Percentiles rank a stretch among this genome's conserved stretches.
Conservation (phyloP, 2,797 vertebrate species). For the Schizopygopsis malacanthus region DNA sequence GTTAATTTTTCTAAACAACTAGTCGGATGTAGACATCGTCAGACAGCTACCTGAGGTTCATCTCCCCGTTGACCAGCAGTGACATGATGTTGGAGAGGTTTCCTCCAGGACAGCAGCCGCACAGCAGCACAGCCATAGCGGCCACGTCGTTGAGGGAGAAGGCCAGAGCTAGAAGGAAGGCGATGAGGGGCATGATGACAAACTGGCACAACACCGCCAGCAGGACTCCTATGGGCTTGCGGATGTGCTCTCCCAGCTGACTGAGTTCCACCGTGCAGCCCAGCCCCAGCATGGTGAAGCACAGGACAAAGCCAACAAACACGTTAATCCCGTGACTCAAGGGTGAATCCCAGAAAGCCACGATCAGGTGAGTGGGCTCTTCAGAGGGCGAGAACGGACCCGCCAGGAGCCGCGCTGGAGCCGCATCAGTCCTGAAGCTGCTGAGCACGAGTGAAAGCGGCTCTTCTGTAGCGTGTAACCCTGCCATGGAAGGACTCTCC, state of each 20-base stretch:
- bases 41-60: slow-evolving; percentile 92
- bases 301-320: slow-evolving; percentile 89
- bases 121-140: slow-evolving; percentile 94
- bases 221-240: slow-evolving; percentile 87
- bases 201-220: slow-evolving; percentile 94
- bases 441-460: slow-evolving; percentile 57
- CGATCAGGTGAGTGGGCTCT: slow-evolving; percentile 68
- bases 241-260: slow-evolving; percentile 89
- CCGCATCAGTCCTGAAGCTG: slow-evolving; percentile 59
- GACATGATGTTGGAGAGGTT: slow-evolving; percentile 96
- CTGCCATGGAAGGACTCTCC: slow-evolving; percentile 40
- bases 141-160: slow-evolving; percentile 92
- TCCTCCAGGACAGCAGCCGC: slow-evolving; percentile 96
- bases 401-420: slow-evolving; percentile 58
- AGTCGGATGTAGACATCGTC: neutral
- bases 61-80: slow-evolving; percentile 93
- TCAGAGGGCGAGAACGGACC: slow-evolving; percentile 56
- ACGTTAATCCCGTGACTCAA: slow-evolving; percentile 91
- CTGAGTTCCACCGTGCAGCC: slow-evolving; percentile 93
- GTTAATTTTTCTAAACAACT: too few species aligned
- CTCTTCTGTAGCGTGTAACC: slow-evolving; percentile 49
- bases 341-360: slow-evolving; percentile 83
- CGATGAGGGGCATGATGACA: slow-evolving; percentile 92
- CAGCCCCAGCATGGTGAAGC: slow-evolving; percentile 94
- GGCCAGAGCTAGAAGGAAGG: slow-evolving; percentile 89